These are phyloP conservation scores for Astropecten irregularis DNA, from an alignment of 53 echinoderm and acorn worm genomes.

Conservation along the genomic window DNA sequence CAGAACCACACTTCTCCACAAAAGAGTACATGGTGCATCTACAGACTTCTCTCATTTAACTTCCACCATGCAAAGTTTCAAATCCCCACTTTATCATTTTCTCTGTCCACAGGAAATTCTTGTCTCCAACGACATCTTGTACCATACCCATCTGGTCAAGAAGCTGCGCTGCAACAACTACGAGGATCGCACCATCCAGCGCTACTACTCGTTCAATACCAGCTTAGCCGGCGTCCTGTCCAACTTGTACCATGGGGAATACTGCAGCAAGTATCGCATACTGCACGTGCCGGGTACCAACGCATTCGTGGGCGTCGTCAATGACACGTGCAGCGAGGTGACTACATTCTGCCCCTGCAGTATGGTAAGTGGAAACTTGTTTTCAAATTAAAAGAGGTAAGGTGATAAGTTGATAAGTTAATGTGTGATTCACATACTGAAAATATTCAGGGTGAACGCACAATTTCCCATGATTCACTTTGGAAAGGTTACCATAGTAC, in stretches of 20 bases:
- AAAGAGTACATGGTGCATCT: too few species aligned
- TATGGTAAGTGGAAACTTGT: constrained; percentile 99
- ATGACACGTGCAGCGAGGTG: constrained; percentile 92
- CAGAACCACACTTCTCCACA: too few species aligned
- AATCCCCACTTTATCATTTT: too few species aligned
- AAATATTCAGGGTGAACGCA: not conserved
- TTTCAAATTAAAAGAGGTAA: not conserved
- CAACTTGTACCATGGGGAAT: constrained; percentile 90
- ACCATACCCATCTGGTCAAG: constrained; percentile 89
- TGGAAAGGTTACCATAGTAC: too few species aligned
- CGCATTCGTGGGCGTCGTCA: constrained; percentile 94
- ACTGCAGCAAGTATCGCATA: constrained; percentile 97
- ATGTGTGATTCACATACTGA: not conserved
- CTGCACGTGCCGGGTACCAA: constrained; percentile 85
- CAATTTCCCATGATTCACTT: too few species aligned
- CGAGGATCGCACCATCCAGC: constrained; percentile 90
- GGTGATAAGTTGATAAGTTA: not conserved
- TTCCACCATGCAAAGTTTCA: too few species aligned
- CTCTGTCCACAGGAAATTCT: constrained; percentile 83
- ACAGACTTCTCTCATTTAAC: too few species aligned
- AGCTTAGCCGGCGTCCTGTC: constrained; percentile 83
- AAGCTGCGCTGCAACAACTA: constrained; percentile 97
- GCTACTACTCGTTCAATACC: constrained; percentile 95
- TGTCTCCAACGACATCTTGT: constrained; percentile 95
- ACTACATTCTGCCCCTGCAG: constrained; percentile 98